Conservation (phyloP, 2,888 invertebrate genomes). For the Cistogaster globosa region DNA sequence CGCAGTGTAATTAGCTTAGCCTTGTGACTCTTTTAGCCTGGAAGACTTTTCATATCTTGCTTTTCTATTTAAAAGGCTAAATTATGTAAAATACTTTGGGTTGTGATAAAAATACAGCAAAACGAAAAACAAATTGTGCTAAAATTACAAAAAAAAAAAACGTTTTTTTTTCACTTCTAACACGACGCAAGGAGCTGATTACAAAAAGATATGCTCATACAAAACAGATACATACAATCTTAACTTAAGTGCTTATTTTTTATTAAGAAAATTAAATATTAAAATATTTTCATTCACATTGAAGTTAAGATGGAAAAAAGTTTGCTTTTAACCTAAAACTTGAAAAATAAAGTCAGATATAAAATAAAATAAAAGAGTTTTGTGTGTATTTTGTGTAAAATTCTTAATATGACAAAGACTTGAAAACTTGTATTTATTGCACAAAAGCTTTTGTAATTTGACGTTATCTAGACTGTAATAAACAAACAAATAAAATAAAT, state of each 20-base stretch:
- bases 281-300: conserved; percentile 7
- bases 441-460: conserved; percentile 64
- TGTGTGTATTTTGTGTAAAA: conserved; percentile 5
- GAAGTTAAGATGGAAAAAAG: conserved; percentile 30
- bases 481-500: conserved; percentile 51
- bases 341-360: not conserved
- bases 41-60: conserved; percentile 34
- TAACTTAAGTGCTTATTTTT: conserved; percentile 49
- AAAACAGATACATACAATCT: conserved; percentile 39
- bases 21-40: conserved; percentile 66
- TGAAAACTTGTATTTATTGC: conserved; percentile 58
- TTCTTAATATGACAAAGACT: conserved; percentile 66
- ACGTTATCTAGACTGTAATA: conserved; percentile 63
- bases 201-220: conserved; percentile 50
- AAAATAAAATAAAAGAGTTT: conserved; percentile 29
- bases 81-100: conserved; percentile 63
- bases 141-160: conserved; percentile 25
- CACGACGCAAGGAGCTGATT: conserved; percentile 51
- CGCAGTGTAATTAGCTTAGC: conserved; percentile 69
- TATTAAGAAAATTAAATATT: conserved; percentile 31
- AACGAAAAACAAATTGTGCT: conserved; percentile 33
- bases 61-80: conserved; percentile 57
- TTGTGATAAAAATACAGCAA: conserved; percentile 40
- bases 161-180: conserved; percentile 51
- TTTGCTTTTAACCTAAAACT: conserved; percentile 48